Evolutionary conservation across 2,113 vertebrate genomes (phyloP), one percentile per base, ranked within the genome.

Genomic region (Salminus brasiliensis): DNA sequence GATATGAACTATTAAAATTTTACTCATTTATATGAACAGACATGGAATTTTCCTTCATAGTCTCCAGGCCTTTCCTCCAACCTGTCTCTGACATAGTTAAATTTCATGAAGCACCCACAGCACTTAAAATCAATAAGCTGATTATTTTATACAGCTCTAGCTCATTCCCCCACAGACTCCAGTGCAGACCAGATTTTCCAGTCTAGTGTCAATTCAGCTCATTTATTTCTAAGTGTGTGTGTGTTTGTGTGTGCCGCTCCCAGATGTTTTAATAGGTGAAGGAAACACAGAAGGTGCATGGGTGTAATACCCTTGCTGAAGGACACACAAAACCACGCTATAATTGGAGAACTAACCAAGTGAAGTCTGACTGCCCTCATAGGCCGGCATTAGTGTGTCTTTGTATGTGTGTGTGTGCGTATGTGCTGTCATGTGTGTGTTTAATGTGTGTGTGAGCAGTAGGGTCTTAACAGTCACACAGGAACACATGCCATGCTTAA

Each of bases 371-470:
- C 52, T 25, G 34, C 13, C 16, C 29, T 29, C 6, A 25, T 36
- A 53, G 11, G 69, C 21, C 1, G 12, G 43, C 43, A 32, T 7
- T 68, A 63, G 69, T 57, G 30, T n/a, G n/a, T n/a, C n/a, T n/a
- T n/a, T n/a, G n/a, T n/a, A 1, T 11, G 16, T 73, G 27, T 41
- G 62, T n/a, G n/a, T 72, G 78, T 73, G 59, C 79, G 73, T 29
- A 21, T 59, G 5, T 43, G 15, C 25, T 12, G 57, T 16, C 52
- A 15, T 57, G 8, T 72, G 4, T 11, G 16, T 73, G 27, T 41
- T n/a, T n/a, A n/a, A n/a, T n/a, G n/a, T n/a, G 4, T 11, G 16
- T 73, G 27, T 41, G 62, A 85, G 36, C 16, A 25, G 18, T 39
- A 21, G 47, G 13, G 23, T 36, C 16, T 34, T 52, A 13, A 32